Percentiles rank a stretch among this genome's conserved stretches.
phyloP scores from a whole-genome alignment of 2,113 vertebrate genomes.

The Tragulus kanchil region DNA sequence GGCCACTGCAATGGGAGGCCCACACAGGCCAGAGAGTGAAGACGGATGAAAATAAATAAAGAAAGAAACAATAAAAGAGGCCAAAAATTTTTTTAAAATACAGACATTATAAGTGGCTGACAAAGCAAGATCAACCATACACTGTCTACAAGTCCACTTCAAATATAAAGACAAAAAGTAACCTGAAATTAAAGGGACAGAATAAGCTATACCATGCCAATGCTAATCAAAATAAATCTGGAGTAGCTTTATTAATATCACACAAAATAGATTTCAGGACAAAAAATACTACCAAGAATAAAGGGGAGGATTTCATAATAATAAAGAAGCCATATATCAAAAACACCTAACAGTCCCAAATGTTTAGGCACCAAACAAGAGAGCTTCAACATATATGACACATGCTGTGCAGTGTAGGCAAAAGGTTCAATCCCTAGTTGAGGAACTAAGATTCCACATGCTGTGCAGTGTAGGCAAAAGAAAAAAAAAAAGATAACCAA shows the following conservation, averaged over 20 bases:
- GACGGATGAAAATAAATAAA: too few species aligned
- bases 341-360: neutral
- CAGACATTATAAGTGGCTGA: neutral
- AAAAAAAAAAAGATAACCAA: too few species aligned
- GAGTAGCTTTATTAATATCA: neutral
- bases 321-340: neutral
- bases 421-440: too few species aligned
- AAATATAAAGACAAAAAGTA: conserved; percentile 20
- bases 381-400: neutral
- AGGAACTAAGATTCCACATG: too few species aligned
- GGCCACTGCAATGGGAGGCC: too few species aligned
- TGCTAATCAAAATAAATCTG: neutral
- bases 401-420: too few species aligned
- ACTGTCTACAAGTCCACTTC: neutral
- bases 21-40: too few species aligned
- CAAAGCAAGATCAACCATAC: conserved; percentile 26
- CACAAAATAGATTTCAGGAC: conserved; percentile 13
- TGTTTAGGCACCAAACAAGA: neutral
- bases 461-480: too few species aligned
- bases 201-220: neutral
- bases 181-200: neutral
- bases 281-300: neutral
- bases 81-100: neutral
- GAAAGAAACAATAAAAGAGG: too few species aligned
- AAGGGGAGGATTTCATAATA: neutral